These are phyloP conservation scores for Geopemphigus sp. DNA, from an alignment of 1,140 invertebrate genomes.

Conservation along the genomic window DNA sequence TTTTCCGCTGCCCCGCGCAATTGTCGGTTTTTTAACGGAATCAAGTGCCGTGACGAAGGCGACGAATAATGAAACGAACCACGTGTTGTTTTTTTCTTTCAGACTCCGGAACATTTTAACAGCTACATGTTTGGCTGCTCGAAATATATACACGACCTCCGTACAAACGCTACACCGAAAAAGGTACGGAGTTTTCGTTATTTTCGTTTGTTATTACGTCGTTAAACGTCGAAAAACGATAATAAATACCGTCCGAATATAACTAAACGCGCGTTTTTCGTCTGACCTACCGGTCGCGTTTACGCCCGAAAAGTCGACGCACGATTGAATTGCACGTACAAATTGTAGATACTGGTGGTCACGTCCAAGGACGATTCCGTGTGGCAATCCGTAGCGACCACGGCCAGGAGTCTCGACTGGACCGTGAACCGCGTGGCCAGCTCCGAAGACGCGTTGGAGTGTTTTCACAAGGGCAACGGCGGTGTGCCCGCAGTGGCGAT, in stretches of 20 bases:
- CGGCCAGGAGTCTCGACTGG: constrained; percentile 20
- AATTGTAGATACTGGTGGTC: constrained; percentile 20
- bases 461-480: constrained; percentile 36
- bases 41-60: background rate
- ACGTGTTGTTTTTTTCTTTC: background rate
- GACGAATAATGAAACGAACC: background rate
- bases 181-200: background rate
- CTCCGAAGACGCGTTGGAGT: constrained; percentile 16
- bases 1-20: no score
- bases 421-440: constrained; percentile 17
- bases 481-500: constrained; percentile 19
- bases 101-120: constrained; percentile 30
- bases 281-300: no score
- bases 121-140: constrained; percentile 34
- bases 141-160: constrained; percentile 24
- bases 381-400: constrained; percentile 2
- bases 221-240: no score
- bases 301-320: no score
- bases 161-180: constrained; percentile 8
- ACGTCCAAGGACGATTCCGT: constrained; percentile 38
- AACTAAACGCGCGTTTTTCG: no score
- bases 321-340: no score
- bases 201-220: no score
- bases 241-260: no score
- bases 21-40: no score